Evolutionary conservation across 2,888 invertebrate genomes (phyloP), one percentile per base, ranked within the genome.

Genomic region (Darwinula stevensoni): DNA sequence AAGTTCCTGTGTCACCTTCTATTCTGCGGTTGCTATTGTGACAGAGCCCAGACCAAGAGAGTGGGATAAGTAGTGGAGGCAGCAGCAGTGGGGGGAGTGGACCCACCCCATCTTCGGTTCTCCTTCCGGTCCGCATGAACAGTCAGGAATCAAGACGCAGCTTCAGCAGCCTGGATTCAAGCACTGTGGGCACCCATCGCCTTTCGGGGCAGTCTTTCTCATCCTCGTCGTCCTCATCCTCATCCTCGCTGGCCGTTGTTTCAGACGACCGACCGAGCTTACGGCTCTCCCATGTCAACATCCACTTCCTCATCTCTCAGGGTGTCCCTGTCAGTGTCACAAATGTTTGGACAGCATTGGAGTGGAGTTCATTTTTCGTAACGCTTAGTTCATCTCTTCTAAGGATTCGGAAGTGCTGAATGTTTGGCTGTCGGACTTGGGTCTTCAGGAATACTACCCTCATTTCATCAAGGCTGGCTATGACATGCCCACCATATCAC

Each of bases 401-500:
- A 50, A 72, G 70, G 91, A 94, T 54, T 67, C 71, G 44, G 91
- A 94, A 51, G 72, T 94, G 40, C 68, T 97, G 45, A 76, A 70
- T 53, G 74, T 74, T 37, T 97, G 94, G 84, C 58, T 97, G 47
- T 67, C 76, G 36, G 84, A 86, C 47, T 63, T 94, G 27, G 74
- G 75, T 47, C 80, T 80, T 59, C 86, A 84, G 48, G 84, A 88
- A 49, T 94, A 94, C 56, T 76, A 78, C 40, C 67, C 74, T 30
- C 62, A 86, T 35, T 94, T 97, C 54, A 65, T 80, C 38, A 68
- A 75, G 27, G 86, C 91, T 11, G 94, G 94, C 22, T 97, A 97
- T 52, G 94, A 97, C 57, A 66, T 97, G 56, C 74, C 84, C 16
- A 94, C 94, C 2, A 82, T 94, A 46, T 78, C 88, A n/a, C 63